Percentiles rank a stretch among this genome's conserved stretches.
phyloP scores from a whole-genome alignment of 2,888 invertebrate species.

The Osedax frankpressi region DNA sequence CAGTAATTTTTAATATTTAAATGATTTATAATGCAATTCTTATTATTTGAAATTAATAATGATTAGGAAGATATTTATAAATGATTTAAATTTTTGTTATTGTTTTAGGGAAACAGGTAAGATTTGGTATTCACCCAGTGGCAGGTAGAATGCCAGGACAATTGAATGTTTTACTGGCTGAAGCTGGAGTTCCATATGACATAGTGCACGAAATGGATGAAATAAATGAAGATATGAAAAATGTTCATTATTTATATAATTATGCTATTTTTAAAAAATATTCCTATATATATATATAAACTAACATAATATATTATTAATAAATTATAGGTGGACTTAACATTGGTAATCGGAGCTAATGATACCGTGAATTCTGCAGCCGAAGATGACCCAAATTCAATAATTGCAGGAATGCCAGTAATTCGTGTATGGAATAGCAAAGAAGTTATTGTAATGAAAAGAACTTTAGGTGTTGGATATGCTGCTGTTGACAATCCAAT shows the following conservation, averaged over 20 bases:
- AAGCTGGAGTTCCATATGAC: slow-evolving; percentile 84
- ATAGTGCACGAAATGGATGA: slow-evolving; percentile 80
- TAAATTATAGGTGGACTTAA: slow-evolving; percentile 57
- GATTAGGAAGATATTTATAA: too few species aligned
- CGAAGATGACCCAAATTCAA: slow-evolving; percentile 75
- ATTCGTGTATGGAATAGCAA: slow-evolving; percentile 74
- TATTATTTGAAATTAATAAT: too few species aligned
- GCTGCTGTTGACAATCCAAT: slow-evolving; percentile 84
- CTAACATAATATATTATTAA: too few species aligned
- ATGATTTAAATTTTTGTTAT: too few species aligned
- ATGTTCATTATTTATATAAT: slow-evolving; percentile 21
- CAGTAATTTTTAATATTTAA: too few species aligned
- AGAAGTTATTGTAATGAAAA: slow-evolving; percentile 78
- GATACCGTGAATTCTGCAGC: slow-evolving; percentile 83
- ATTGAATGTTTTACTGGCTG: slow-evolving; percentile 75
- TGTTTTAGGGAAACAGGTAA: slow-evolving; percentile 61
- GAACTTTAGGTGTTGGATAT: slow-evolving; percentile 73
- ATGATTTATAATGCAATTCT: too few species aligned
- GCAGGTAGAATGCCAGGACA: slow-evolving; percentile 88
- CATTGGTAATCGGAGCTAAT: slow-evolving; percentile 73
- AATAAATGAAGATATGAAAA: slow-evolving; percentile 70
- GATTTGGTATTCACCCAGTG: slow-evolving; percentile 81
- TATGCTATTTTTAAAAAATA: too few species aligned
- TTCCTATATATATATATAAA: too few species aligned
- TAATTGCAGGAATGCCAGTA: slow-evolving; percentile 84